Conservation (phyloP, 2,888 invertebrate genomes). For the Drosophila nr. perissopoda region DNA sequence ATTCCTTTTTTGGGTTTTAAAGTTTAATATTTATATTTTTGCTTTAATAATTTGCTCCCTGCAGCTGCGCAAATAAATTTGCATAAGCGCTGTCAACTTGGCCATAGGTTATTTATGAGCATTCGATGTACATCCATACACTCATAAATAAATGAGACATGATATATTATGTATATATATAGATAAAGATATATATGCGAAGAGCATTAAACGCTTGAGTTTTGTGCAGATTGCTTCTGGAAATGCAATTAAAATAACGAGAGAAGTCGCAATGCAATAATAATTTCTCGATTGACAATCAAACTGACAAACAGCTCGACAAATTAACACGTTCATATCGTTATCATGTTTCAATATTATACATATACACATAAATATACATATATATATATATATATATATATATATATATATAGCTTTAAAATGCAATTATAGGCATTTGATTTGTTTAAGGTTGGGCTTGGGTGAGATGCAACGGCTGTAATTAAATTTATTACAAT, state of each 20-base stretch:
- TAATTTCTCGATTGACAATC: conserved; percentile 60
- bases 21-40: conserved; percentile 20
- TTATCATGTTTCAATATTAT: conserved; percentile 34
- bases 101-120: conserved; percentile 27
- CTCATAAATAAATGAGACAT: conserved; percentile 31
- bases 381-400: not conserved
- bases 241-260: conserved; percentile 69
- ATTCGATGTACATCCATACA: conserved; percentile 17
- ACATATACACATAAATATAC: not conserved
- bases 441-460: conserved; percentile 13
- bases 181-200: not conserved
- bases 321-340: conserved; percentile 56
- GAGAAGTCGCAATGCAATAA: conserved; percentile 47
- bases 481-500: conserved; percentile 52
- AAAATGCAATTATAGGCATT: conserved; percentile 43
- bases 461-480: conserved; percentile 8
- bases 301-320: conserved; percentile 34
- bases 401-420: not conserved
- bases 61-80: conserved; percentile 14
- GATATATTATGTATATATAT: not conserved
- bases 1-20: conserved; percentile 16
- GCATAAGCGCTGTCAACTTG: conserved; percentile 20
- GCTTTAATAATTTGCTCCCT: not conserved
- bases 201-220: conserved; percentile 28
- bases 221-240: conserved; percentile 1